Evolutionary conservation across 23 tunicate genomes (phyloP).

Genomic region (Styela plicata): DNA sequence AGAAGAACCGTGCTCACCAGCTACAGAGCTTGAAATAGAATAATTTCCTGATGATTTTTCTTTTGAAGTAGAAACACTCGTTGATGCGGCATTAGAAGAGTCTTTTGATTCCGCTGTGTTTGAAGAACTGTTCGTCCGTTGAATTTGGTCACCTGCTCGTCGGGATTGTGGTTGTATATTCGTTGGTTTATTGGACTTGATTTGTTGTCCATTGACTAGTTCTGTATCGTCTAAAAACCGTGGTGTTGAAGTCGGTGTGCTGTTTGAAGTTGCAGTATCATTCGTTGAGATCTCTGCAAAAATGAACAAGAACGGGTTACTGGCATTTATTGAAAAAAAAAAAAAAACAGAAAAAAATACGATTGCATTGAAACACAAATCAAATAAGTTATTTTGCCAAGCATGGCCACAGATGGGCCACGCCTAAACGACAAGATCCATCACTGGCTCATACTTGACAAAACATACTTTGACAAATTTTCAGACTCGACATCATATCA

Average conservation of each 20-base stretch:
- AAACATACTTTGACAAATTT: too few relatives aligned
- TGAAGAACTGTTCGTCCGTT: too few relatives aligned
- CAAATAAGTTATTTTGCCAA: too few relatives aligned
- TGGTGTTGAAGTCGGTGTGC: constrained; percentile 1
- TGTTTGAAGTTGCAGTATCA: background rate
- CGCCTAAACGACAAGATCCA: too few relatives aligned
- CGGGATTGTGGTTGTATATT: background rate
- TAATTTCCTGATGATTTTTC: background rate
- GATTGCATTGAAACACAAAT: too few relatives aligned
- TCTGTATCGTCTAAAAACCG: background rate
- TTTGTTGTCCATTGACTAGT: background rate
- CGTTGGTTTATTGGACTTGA: background rate
- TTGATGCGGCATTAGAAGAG: too few relatives aligned
- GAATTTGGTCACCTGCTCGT: background rate
- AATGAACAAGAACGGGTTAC: too few relatives aligned
- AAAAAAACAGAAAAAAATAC: too few relatives aligned
- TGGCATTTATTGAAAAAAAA: too few relatives aligned
- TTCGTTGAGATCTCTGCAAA: background rate
- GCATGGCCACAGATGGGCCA: too few relatives aligned
- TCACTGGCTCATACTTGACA: too few relatives aligned
- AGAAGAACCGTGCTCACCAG: background rate
- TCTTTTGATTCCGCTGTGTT: background rate
- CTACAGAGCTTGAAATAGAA: background rate
- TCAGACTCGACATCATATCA: too few relatives aligned
- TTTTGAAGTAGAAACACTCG: background rate